These are phyloP conservation scores for Takifugu bimaculatus DNA, from an alignment of 2,113 vertebrate genomes.

Conservation along the genomic window DNA sequence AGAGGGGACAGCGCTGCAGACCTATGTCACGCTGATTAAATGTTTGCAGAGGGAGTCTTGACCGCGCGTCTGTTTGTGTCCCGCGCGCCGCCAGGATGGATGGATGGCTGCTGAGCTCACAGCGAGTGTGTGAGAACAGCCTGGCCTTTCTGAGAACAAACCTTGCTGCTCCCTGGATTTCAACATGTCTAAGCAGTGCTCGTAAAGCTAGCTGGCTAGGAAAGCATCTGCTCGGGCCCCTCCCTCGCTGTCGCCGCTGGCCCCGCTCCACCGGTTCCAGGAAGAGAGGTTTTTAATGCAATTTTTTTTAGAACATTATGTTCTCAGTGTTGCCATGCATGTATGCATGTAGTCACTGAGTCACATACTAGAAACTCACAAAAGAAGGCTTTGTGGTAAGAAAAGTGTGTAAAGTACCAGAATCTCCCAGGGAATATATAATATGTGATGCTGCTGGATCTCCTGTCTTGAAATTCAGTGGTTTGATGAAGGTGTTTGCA, in stretches of 20 bases:
- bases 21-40: slow-evolving; percentile 57
- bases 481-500: not conserved
- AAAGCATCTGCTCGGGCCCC: slow-evolving; percentile 32
- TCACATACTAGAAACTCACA: slow-evolving; percentile 2
- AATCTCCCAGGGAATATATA: no score
- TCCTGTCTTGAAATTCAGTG: no score
- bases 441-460: no score
- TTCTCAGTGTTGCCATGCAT: not conserved
- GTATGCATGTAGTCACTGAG: not conserved
- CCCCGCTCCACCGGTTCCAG: slow-evolving; percentile 15
- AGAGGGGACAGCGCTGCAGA: slow-evolving; percentile 22
- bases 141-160: slow-evolving; percentile 70
- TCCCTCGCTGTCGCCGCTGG: slow-evolving; percentile 20
- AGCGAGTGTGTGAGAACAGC: slow-evolving; percentile 65
- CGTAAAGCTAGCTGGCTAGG: slow-evolving; percentile 57
- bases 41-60: slow-evolving; percentile 55
- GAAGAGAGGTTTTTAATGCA: slow-evolving; percentile 11
- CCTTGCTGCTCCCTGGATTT: slow-evolving; percentile 56
- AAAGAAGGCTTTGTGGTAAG: not conserved
- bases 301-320: slow-evolving; percentile 4
- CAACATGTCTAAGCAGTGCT: slow-evolving; percentile 58
- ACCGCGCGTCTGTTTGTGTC: slow-evolving; percentile 37
- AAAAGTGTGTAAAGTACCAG: no score
- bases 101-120: slow-evolving; percentile 32
- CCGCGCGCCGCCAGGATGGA: slow-evolving; percentile 39